Conservation (phyloP, 2,888 invertebrate species). For the Sylvicola cinctus region DNA sequence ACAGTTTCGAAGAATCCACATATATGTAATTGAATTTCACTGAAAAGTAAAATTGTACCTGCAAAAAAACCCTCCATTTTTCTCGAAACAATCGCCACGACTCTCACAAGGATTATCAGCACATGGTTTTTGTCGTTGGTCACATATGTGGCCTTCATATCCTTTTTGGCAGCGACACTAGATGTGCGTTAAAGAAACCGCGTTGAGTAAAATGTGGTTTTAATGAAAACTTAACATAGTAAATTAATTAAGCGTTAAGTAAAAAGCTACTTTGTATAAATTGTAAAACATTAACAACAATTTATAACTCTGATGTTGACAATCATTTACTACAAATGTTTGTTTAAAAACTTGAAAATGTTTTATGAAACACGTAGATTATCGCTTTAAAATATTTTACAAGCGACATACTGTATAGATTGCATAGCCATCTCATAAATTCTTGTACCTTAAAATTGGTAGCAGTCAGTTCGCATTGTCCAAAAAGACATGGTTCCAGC, state of each 20-base stretch:
- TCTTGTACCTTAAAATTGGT: slow-evolving; percentile 20
- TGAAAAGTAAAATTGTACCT: slow-evolving; percentile 19
- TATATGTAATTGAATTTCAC: not conserved
- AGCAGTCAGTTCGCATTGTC: slow-evolving; percentile 26
- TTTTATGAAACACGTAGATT: too few species aligned
- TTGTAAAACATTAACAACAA: too few species aligned
- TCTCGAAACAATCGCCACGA: slow-evolving; percentile 49
- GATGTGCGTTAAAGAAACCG: slow-evolving; percentile 10
- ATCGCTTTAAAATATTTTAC: too few species aligned
- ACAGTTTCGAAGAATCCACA: not conserved
- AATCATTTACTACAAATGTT: too few species aligned
- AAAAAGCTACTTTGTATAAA: not conserved
- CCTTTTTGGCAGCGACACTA: slow-evolving; percentile 45
- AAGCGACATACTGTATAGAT: too few species aligned
- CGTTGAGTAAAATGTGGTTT: too few species aligned
- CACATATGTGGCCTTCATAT: slow-evolving; percentile 45
- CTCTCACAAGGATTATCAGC: slow-evolving; percentile 52
- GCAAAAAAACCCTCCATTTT: slow-evolving; percentile 44
- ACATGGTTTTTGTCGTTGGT: slow-evolving; percentile 46
- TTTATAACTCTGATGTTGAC: too few species aligned
- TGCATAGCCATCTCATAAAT: too few species aligned
- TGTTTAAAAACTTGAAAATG: too few species aligned
- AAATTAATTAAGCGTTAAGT: slow-evolving; percentile 7
- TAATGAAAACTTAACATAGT: too few species aligned
- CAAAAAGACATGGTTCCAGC: slow-evolving; percentile 33